Conservation (phyloP, 2,797 vertebrate genomes). For the Astyanax mexicanus region DNA sequence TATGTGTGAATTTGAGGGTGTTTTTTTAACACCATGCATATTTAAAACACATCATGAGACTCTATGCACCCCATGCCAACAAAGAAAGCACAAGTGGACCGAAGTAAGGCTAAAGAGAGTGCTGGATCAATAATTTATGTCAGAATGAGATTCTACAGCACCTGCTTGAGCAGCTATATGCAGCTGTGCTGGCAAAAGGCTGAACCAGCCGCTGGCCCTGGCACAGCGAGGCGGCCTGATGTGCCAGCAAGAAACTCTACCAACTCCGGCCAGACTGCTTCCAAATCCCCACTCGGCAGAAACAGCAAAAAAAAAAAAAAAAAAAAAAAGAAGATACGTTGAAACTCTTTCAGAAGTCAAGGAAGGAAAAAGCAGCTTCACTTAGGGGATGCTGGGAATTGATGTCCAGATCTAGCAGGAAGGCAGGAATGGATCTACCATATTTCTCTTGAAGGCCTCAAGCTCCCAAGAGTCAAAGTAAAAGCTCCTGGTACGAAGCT, state of each 20-base stretch:
- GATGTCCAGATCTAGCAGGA: not conserved
- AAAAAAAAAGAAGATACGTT: not conserved
- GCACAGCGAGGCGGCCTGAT: too few relatives aligned
- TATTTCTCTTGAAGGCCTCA: not conserved
- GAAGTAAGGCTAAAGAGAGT: not conserved
- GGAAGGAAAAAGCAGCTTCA: not conserved
- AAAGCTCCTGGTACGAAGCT: not conserved
- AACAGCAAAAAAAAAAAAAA: not conserved
- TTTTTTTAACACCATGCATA: not conserved
- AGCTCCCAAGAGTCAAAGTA: not conserved
- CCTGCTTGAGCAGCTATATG: constrained; percentile 7
- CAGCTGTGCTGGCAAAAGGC: not conserved
- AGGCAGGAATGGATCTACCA: not conserved
- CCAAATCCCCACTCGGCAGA: not conserved
- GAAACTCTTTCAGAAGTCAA: not conserved
- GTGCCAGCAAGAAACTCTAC: not conserved
- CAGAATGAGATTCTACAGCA: constrained; percentile 4
- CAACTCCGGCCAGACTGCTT: not conserved
- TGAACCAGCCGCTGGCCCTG: not conserved
- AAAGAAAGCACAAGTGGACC: constrained; percentile 11
- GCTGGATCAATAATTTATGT: constrained; percentile 4
- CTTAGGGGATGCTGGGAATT: constrained; percentile 14
- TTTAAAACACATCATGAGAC: constrained; percentile 18
- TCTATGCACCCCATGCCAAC: constrained; percentile 1
- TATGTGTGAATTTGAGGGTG: constrained; percentile 34